Conservation (phyloP, 2,888 invertebrate genomes). For the Drosophila greeni region DNA sequence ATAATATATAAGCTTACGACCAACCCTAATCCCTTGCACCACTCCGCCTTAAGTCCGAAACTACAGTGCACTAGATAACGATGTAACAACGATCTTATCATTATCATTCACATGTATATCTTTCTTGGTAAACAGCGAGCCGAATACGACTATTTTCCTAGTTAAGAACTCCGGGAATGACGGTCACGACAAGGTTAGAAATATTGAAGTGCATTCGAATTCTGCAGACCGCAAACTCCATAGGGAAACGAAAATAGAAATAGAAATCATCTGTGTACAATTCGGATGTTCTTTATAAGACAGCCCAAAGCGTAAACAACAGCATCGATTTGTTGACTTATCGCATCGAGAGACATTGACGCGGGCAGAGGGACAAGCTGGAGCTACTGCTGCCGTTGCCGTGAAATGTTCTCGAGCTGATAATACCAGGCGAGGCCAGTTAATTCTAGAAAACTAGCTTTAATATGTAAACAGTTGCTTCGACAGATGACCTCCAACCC, state of each 20-base stretch:
- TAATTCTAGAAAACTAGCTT: conserved; percentile 50
- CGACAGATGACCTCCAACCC: background rate
- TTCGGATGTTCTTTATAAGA: conserved; percentile 38
- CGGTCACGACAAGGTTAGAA: conserved; percentile 66
- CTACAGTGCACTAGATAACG: conserved; percentile 57
- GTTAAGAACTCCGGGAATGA: conserved; percentile 36
- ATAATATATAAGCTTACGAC: conserved; percentile 7
- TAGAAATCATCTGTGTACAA: conserved; percentile 39
- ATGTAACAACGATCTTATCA: conserved; percentile 47
- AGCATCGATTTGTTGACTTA: conserved; percentile 53
- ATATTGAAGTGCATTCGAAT: conserved; percentile 1
- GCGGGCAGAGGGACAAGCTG: conserved; percentile 3
- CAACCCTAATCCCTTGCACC: conserved; percentile 45
- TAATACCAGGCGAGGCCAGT: conserved; percentile 58
- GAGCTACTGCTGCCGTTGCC: conserved; percentile 14
- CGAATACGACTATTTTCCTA: conserved; percentile 19
- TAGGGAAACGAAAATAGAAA: conserved; percentile 36
- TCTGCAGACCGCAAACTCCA: conserved; percentile 21
- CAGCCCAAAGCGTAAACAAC: conserved; percentile 35
- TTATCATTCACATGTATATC: conserved; percentile 17
- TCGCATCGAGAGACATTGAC: conserved; percentile 42
- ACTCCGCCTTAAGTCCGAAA: conserved; percentile 41
- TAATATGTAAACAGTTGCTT: conserved; percentile 3
- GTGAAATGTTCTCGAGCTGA: conserved; percentile 50
- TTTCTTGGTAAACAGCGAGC: conserved; percentile 2